These are phyloP conservation scores for Dusona sp. DNA, from an alignment of 2,888 invertebrate genomes.

Conservation along the genomic window DNA sequence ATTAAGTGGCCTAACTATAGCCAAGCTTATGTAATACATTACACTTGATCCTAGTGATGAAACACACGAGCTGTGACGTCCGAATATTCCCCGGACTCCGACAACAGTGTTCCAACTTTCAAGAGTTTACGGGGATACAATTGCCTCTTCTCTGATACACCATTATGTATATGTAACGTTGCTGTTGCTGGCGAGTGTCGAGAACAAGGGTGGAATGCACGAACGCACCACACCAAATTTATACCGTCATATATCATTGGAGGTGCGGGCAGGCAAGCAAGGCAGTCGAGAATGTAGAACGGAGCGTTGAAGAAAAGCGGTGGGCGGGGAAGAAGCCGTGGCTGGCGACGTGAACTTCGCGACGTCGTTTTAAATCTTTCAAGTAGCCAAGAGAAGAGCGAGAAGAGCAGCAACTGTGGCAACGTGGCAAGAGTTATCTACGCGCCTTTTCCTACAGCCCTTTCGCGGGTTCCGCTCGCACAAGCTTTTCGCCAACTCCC, in stretches of 20 bases:
- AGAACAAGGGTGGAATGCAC: constrained; percentile 67
- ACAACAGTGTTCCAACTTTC: constrained; percentile 48
- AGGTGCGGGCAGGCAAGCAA: constrained; percentile 58
- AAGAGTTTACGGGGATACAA: constrained; percentile 60
- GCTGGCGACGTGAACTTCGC: constrained; percentile 67
- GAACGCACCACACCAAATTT: constrained; percentile 67
- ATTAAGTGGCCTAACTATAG: neutral
- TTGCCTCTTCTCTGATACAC: constrained; percentile 54
- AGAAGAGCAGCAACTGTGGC: constrained; percentile 50
- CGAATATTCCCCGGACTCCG: constrained; percentile 17
- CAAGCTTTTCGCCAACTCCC: constrained; percentile 54
- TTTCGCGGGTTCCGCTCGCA: constrained; percentile 51
- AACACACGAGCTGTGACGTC: constrained; percentile 44
- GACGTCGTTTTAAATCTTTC: constrained; percentile 70
- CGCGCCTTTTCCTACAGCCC: constrained; percentile 61
- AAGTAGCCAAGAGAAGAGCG: constrained; percentile 64
- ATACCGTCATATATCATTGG: constrained; percentile 67
- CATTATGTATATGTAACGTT: constrained; percentile 14
- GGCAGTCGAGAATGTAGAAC: constrained; percentile 32
- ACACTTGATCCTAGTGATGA: constrained; percentile 48
- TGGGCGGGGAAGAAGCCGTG: constrained; percentile 56
- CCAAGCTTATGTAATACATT: constrained; percentile 18
- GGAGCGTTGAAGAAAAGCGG: constrained; percentile 42
- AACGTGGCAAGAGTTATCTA: constrained; percentile 64
- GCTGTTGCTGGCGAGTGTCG: constrained; percentile 60